Evolutionary conservation across 2,113 vertebrate species (phyloP).

Genomic region (Oreotrochilus melanogaster): DNA sequence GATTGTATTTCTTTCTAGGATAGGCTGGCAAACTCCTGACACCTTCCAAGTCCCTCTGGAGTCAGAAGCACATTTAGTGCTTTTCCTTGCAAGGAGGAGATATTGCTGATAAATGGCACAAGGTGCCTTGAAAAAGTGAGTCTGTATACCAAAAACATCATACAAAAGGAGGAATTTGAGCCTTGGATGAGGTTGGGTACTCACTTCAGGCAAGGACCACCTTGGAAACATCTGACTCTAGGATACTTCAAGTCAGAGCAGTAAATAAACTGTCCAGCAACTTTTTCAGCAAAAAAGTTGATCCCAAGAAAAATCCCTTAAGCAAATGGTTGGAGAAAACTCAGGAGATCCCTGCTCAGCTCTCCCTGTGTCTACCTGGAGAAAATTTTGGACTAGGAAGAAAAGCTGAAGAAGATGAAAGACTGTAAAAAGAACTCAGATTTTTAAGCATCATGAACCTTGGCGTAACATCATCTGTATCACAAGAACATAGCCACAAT

Average conservation of each 20-base stretch:
- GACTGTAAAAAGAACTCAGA: too few species aligned
- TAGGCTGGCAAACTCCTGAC: not conserved
- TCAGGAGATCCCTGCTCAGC: not conserved
- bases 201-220: not conserved
- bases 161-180: not conserved
- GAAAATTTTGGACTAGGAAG: not conserved
- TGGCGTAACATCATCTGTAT: too few species aligned
- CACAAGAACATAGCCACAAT: fast-evolving
- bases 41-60: not conserved
- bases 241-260: not conserved
- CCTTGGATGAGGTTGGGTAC: not conserved
- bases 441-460: not conserved
- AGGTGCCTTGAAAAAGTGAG: not conserved
- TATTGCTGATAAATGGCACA: not conserved
- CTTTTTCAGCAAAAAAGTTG: not conserved
- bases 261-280: not conserved
- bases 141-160: not conserved
- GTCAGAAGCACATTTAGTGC: not conserved
- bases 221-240: not conserved
- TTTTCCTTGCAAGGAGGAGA: not conserved
- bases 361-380: not conserved
- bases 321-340: not conserved
- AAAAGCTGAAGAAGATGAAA: not conserved
- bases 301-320: not conserved
- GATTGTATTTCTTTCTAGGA: not conserved